Percentiles rank a stretch among this genome's conserved stretches.
phyloP scores from a whole-genome alignment of 2,797 vertebrate species.

The Arctocebus calabarensis region DNA sequence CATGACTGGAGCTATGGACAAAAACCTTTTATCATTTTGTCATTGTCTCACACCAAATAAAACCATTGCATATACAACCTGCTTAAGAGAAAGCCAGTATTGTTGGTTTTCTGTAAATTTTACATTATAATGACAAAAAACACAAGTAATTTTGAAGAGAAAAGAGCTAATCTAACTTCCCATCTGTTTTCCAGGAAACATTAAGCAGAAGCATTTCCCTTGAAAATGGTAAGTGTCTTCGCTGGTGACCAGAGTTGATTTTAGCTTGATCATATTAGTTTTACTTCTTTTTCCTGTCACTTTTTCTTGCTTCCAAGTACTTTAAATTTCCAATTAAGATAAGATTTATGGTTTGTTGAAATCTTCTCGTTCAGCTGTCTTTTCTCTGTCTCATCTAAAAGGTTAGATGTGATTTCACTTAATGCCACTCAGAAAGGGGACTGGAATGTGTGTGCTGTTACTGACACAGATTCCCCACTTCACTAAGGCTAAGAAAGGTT shows the following conservation, averaged over 20 bases:
- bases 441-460: not conserved
- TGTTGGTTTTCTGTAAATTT: conserved; percentile 64
- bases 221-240: conserved; percentile 54
- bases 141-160: conserved; percentile 75
- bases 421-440: not conserved
- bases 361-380: conserved; percentile 36
- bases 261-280: conserved; percentile 44
- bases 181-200: conserved; percentile 78
- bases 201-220: conserved; percentile 60
- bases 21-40: not conserved
- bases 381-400: conserved; percentile 21
- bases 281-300: conserved; percentile 60
- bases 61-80: not conserved
- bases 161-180: conserved; percentile 71
- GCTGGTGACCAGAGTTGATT: not conserved
- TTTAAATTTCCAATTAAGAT: conserved; percentile 69
- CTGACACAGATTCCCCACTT: not conserved
- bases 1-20: not conserved
- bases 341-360: conserved; percentile 74
- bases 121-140: conserved; percentile 77
- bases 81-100: conserved; percentile 64
- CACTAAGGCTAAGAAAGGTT: not conserved
- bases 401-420: not conserved
- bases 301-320: conserved; percentile 53
- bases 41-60: not conserved